Conservation (phyloP, 2,113 vertebrate genomes). For the Sus scrofa region DNA sequence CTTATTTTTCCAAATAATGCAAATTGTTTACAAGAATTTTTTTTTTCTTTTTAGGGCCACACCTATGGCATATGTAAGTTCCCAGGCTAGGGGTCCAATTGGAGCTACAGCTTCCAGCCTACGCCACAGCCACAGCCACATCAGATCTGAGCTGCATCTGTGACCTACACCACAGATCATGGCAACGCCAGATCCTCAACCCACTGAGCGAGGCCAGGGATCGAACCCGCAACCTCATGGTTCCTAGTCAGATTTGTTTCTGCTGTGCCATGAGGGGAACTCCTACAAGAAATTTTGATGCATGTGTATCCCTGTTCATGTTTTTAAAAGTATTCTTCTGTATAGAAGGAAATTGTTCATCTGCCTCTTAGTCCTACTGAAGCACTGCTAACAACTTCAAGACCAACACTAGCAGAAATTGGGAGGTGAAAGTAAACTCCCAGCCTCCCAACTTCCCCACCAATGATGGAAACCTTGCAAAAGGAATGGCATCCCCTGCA, state of each 20-base stretch:
- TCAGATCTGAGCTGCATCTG: no score
- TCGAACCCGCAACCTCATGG: no score
- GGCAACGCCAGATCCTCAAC: no score
- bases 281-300: background rate
- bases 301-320: background rate
- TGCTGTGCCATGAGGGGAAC: no score
- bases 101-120: no score
- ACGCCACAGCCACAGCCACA: no score
- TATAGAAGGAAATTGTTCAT: background rate
- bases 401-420: background rate
- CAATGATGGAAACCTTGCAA: background rate
- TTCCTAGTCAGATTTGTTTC: no score
- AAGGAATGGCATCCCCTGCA: background rate
- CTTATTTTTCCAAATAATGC: slow-evolving; percentile 42
- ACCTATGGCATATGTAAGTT: no score
- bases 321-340: background rate
- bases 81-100: no score
- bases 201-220: no score
- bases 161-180: no score
- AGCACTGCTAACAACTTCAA: background rate
- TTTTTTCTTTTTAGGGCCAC: no score
- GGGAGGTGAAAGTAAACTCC: background rate
- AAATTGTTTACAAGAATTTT: slow-evolving; percentile 36
- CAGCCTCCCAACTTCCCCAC: background rate
- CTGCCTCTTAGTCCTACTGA: background rate